Conservation (phyloP, 1,140 invertebrate species). For the Coptotermes formosanus region DNA sequence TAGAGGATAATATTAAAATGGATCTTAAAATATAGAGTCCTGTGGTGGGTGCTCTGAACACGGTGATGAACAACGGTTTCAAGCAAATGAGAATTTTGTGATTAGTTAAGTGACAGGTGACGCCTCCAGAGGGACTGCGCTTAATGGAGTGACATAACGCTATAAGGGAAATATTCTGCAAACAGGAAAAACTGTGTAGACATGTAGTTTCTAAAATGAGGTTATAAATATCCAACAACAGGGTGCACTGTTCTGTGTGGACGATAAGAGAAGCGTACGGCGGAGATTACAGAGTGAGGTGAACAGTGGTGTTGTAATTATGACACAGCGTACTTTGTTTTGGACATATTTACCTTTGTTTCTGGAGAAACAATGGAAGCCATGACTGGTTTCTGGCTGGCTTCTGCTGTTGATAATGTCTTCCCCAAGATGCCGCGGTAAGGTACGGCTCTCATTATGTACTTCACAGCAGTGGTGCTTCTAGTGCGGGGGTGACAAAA, state of each 20-base stretch:
- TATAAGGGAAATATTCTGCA: too few species aligned
- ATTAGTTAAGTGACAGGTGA: too few species aligned
- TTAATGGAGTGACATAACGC: too few species aligned
- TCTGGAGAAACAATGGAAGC: not conserved
- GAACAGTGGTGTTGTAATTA: not conserved
- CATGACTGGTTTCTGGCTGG: not conserved
- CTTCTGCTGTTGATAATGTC: not conserved
- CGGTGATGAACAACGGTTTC: too few species aligned
- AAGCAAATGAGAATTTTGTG: too few species aligned
- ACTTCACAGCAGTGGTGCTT: not conserved
- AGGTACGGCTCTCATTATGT: not conserved
- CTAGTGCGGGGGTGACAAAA: not conserved
- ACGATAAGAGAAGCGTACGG: not conserved
- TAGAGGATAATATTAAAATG: too few species aligned
- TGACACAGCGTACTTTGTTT: not conserved
- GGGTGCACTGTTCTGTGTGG: not conserved
- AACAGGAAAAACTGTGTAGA: not conserved
- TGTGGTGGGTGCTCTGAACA: too few species aligned
- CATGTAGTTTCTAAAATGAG: not conserved
- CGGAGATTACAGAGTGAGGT: not conserved
- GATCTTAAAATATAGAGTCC: too few species aligned
- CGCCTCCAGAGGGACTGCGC: too few species aligned
- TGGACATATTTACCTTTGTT: not conserved
- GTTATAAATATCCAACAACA: not conserved
- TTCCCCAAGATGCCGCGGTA: not conserved